phyloP scores from a whole-genome alignment of 2,113 vertebrate genomes.

The Lampris megalopsis region DNA sequence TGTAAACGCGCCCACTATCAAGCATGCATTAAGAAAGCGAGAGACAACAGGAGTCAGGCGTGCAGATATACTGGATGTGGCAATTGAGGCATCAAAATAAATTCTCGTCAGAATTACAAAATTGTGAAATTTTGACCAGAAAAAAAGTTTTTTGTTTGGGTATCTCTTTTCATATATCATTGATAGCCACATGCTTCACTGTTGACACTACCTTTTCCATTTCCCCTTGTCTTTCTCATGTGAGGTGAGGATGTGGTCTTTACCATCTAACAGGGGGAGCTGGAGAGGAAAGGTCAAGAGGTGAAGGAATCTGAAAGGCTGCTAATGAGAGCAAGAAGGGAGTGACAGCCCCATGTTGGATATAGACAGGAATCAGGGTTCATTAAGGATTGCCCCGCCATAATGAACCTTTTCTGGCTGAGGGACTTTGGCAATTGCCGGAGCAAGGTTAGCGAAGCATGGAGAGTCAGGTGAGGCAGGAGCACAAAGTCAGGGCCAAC shows the following conservation, averaged over 20 bases:
- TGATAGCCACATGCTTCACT: constrained; percentile 22
- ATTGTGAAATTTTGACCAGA: too few species aligned
- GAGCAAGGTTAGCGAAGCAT: constrained; percentile 44
- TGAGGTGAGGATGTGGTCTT: not conserved
- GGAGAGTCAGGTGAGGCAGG: constrained; percentile 34
- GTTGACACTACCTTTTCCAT: constrained; percentile 16
- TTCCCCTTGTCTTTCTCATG: constrained; percentile 4
- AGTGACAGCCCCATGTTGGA: constrained; percentile 34
- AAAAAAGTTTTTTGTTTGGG: not conserved
- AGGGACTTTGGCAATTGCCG: constrained; percentile 42
- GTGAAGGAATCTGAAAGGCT: constrained; percentile 1
- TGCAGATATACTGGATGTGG: too few species aligned
- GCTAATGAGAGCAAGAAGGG: constrained; percentile 7
- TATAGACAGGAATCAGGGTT: constrained; percentile 45
- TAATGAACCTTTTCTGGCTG: constrained; percentile 58
- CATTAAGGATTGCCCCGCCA: constrained; percentile 30
- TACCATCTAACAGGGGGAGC: not conserved
- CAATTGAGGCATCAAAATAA: too few species aligned
- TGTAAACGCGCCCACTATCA: too few species aligned
- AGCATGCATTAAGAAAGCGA: too few species aligned
- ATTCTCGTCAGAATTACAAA: too few species aligned
- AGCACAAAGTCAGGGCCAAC: constrained; percentile 49
- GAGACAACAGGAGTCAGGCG: too few species aligned
- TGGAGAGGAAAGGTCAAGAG: constrained; percentile 1
- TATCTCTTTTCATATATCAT: constrained; percentile 32